Evolutionary conservation across 2,888 invertebrate species (phyloP), one percentile per base, ranked within the genome.

Genomic region (Metacarcinus magister): DNA sequence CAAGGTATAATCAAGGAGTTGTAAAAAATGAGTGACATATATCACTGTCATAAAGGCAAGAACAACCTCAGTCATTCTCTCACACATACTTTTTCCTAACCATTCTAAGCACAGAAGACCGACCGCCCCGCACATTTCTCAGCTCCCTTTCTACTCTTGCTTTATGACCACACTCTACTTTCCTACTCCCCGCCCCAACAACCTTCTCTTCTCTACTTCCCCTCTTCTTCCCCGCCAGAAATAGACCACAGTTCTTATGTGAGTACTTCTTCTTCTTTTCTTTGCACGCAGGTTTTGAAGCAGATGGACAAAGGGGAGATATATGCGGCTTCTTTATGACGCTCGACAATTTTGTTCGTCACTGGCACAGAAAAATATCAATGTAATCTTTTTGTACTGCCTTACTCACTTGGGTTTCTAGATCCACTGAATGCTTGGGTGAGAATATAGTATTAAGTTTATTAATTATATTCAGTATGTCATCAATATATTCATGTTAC

Each of bases 251-350:
- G 87, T 39, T 39, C 87, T 87, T 87, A 87, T 32, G 87, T 39
- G 32, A 10, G 39, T 39, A 87, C 39, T 87, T 87, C 39, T 32
- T 87, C 87, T 87, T 87, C 87, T 19, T 87, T 87, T 87, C 87
- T 87, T 32, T 87, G 87, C 39, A 39, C 87, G 39, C 87, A 39
- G 32, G 32, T 87, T 19, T 39, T 32, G 87, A 87, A 87, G 87
- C 87, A 87, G 39, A 39, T 39, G 87, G 87, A 87, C 87, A 87
- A 87, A 16, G 39, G 87, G 39, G 87, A 10, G 39, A 39, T 10
- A 87, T 39, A 87, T 87, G 87, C 87, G 0, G 32, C 87, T 4
- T 32, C 13, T 32, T 87, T 39, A 19, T 39, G 28, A 39, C 19
- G 39, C 16, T 32, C 39, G 32, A 87, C 87, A 87, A 87, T 87